Base-by-base conservation (phyloP, 2,888 invertebrate genomes). In the Eupeodes luniger region DNA sequence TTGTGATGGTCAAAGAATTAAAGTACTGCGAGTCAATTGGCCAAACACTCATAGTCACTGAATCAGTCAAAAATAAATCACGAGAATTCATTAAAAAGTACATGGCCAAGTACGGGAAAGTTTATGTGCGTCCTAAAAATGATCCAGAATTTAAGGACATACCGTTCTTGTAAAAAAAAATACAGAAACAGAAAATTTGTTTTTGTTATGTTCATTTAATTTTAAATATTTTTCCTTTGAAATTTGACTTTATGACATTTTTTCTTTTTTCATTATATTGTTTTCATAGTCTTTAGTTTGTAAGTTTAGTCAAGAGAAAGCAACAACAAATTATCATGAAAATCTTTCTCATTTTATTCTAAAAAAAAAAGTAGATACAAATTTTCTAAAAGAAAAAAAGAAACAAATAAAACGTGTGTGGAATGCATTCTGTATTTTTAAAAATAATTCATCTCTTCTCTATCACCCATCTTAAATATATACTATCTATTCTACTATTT, bases 71-170 rank as follows among this genome's bases (percentile, higher is more conserved):
- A 91, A 96, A 97, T 90, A 99, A 99, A 94, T 98, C 99, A 27
- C 97, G 97, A 93, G 99, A 98, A 94, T 99, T 98, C 93, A 98
- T 99, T 79, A 96, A 96, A 92, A 98, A 98, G 92, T 99, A 99
- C 94, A 99, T 99, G 99, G 96, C 96, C 36, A 98, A 98, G 94
- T 98, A 98, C 94, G 98, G 98, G 0, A 95, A 96, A 2, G 95
- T 96, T 9, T 92, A 91, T 85, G 85, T 91, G 14, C 90, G 91
- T 66, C 91, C 91, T 9, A 89, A 90, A 44, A 92, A 91, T 85
- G 92, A 92, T 90, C 92, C 92, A 3, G 92, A 92, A 84, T 92
- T 91, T 88, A 91, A 91, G 82, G 91, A 92, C 81, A 91, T 91
- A 90, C 91, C 91, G 49, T 91, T 91, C 59, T 81, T 85, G 78